Evolutionary conservation across 2,797 vertebrate genomes (phyloP).

Genomic region (Aldrovandia affinis): DNA sequence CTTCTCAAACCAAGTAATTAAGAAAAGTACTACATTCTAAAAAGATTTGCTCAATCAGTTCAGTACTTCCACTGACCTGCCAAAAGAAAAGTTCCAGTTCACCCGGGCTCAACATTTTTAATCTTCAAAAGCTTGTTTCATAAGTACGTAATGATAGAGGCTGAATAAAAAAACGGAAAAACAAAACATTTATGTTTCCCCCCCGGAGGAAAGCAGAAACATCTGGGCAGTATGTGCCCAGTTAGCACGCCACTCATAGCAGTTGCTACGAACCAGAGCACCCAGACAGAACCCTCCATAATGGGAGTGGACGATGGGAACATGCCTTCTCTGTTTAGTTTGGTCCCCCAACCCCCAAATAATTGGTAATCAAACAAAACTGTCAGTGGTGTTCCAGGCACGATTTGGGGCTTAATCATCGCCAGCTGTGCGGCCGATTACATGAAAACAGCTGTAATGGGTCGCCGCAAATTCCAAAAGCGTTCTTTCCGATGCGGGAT

Average conservation of each 20-base stretch:
- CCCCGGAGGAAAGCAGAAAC: slow-evolving; percentile 42
- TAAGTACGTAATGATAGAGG: slow-evolving; percentile 74
- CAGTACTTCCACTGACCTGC: slow-evolving; percentile 64
- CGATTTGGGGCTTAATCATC: slow-evolving; percentile 63
- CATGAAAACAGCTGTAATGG: slow-evolving; percentile 63
- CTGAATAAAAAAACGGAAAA: slow-evolving; percentile 72
- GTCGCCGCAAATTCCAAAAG: slow-evolving; percentile 50
- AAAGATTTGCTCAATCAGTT: slow-evolving; percentile 59
- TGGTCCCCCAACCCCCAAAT: slow-evolving; percentile 47
- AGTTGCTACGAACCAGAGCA: slow-evolving; percentile 62
- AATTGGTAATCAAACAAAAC: slow-evolving; percentile 76
- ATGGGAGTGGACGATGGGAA: slow-evolving; percentile 63
- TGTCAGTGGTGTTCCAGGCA: slow-evolving; percentile 57
- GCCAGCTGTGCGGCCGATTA: slow-evolving; percentile 66
- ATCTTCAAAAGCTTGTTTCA: slow-evolving; percentile 77
- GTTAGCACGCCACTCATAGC: slow-evolving; percentile 67
- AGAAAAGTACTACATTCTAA: slow-evolving; percentile 46
- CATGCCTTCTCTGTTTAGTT: slow-evolving; percentile 57
- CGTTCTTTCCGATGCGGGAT: not conserved
- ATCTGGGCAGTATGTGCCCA: slow-evolving; percentile 47
- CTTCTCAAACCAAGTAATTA: slow-evolving; percentile 27
- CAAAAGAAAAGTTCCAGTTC: slow-evolving; percentile 32
- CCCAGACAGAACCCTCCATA: slow-evolving; percentile 59
- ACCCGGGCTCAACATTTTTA: slow-evolving; percentile 66
- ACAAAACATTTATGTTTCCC: slow-evolving; percentile 75